These are phyloP conservation scores for Drosophila neutralis DNA, from an alignment of 2,888 invertebrate species.

Conservation along the genomic window DNA sequence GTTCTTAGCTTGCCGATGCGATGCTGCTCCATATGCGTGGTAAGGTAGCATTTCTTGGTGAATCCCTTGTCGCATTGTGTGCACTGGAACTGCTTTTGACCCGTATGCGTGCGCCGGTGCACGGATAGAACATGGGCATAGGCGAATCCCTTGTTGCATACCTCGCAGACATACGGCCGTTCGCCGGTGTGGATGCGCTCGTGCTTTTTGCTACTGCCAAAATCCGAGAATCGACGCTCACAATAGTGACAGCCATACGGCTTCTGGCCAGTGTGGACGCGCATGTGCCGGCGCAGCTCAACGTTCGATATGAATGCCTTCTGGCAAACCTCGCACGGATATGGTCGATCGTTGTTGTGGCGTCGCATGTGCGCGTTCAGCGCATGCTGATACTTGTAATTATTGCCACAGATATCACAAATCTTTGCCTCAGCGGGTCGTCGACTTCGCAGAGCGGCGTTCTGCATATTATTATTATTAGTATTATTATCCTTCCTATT, in stretches of 20 bases:
- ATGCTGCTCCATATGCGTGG: conserved; percentile 81
- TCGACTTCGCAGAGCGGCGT: conserved; percentile 28
- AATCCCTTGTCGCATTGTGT: conserved; percentile 83
- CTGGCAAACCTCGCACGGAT: conserved; percentile 83
- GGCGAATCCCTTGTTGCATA: conserved; percentile 83
- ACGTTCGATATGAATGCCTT: conserved; percentile 84
- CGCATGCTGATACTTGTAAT: conserved; percentile 84
- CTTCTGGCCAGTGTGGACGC: conserved; percentile 84
- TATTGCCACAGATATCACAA: conserved; percentile 84
- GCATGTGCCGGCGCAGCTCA: conserved; percentile 84
- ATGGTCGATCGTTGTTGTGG: conserved; percentile 83
- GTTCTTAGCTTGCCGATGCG: conserved; percentile 4
- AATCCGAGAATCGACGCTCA: conserved; percentile 84
- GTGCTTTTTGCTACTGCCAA: conserved; percentile 84
- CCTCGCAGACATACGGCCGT: conserved; percentile 81
- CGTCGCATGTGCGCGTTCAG: conserved; percentile 84
- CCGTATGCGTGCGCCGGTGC: conserved; percentile 83
- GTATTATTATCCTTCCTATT: background rate
- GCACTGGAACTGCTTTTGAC: conserved; percentile 84
- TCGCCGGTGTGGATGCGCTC: conserved; percentile 85
- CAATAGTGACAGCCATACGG: conserved; percentile 84
- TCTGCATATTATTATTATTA: background rate
- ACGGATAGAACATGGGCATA: conserved; percentile 84
- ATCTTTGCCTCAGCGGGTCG: conserved; percentile 73
- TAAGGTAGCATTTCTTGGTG: conserved; percentile 83